These are phyloP conservation scores for Aythya baeri DNA, from an alignment of 2,113 vertebrate species.

Conservation along the genomic window DNA sequence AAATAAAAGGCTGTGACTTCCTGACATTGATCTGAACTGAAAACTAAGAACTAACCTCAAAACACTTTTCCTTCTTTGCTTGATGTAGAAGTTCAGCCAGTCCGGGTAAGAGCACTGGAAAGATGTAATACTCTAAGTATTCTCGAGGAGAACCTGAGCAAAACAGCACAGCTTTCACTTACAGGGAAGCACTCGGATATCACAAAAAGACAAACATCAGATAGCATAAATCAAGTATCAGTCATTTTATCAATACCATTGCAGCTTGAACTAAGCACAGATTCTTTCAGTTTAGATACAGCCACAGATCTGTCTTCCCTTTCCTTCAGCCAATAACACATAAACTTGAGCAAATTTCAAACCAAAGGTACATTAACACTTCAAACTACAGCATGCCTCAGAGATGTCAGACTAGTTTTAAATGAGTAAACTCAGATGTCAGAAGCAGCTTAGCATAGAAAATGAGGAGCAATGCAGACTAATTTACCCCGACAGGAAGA, in stretches of 20 bases:
- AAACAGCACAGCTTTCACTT: background rate
- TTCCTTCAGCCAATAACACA: background rate
- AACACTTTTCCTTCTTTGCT: constrained; percentile 82
- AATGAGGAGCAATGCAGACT: background rate
- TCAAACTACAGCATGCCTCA: background rate
- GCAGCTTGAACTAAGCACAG: background rate
- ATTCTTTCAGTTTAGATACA: background rate
- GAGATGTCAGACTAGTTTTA: background rate
- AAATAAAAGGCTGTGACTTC: background rate
- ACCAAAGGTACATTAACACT: background rate
- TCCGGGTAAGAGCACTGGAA: constrained; percentile 87
- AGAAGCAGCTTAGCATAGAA: background rate
- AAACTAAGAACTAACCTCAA: constrained; percentile 80
- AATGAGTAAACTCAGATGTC: background rate
- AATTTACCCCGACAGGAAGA: constrained; percentile 7
- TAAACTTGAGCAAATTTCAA: background rate
- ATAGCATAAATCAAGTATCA: background rate
- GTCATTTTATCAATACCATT: background rate
- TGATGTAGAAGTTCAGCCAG: constrained; percentile 83
- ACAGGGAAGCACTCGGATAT: background rate
- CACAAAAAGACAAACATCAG: background rate
- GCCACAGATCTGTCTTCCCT: background rate
- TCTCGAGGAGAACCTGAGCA: constrained; percentile 78
- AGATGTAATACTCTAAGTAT: constrained; percentile 83
- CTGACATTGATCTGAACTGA: background rate